phyloP scores from a whole-genome alignment of 2,113 vertebrate genomes.

The Seriola aureovittata region DNA sequence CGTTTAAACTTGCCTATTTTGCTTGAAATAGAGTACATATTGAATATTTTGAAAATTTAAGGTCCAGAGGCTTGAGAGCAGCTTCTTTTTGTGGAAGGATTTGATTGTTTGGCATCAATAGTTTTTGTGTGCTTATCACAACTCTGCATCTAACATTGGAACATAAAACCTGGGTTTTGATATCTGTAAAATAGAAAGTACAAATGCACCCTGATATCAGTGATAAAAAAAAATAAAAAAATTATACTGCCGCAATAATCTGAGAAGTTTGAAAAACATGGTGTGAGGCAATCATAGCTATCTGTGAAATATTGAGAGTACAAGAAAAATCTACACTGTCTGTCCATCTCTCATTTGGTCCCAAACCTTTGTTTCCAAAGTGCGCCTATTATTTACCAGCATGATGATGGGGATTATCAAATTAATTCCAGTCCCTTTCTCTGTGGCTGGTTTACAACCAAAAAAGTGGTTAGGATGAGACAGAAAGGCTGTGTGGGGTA shows the following conservation, averaged over 20 bases:
- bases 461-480: constrained; percentile 32
- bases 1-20: background rate
- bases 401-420: constrained; percentile 65
- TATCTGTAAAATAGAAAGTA: constrained; percentile 8
- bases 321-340: constrained; percentile 25
- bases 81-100: constrained; percentile 1
- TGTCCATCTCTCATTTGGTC: constrained; percentile 23
- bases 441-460: constrained; percentile 43
- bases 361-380: constrained; percentile 39
- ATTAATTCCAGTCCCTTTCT: constrained; percentile 59
- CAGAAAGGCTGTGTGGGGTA: constrained; percentile 2
- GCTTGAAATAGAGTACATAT: background rate
- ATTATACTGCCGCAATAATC: background rate
- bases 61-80: background rate
- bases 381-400: constrained; percentile 45
- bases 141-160: background rate
- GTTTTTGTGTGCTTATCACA: constrained; percentile 9
- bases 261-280: background rate
- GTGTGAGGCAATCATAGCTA: background rate
- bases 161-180: constrained; percentile 3
- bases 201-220: background rate
- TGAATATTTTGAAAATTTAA: background rate
- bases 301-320: background rate
- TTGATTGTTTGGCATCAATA: background rate
- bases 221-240: background rate